Evolutionary conservation across 2,888 invertebrate species (phyloP).

Genomic region (Sphaeridia pumilis): DNA sequence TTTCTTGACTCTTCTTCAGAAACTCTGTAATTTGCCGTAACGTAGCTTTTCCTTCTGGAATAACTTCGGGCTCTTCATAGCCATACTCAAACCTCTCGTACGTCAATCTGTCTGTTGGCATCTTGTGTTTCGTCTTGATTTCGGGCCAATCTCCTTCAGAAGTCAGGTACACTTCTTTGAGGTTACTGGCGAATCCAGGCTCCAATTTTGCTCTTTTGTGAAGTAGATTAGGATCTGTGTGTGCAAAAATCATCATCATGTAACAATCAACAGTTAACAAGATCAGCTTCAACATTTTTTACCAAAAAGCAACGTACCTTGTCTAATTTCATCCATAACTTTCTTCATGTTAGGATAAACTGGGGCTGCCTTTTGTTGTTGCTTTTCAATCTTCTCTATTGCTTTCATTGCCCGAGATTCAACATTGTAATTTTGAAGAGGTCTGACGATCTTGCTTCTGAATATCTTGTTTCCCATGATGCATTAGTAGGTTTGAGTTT

Average conservation of each 20-base stretch:
- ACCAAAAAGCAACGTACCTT: too few relatives aligned
- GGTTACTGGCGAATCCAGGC: constrained; percentile 17
- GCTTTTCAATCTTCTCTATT: constrained; percentile 53
- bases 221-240: constrained; percentile 51
- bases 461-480: constrained; percentile 4
- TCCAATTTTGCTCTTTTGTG: constrained; percentile 17
- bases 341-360: constrained; percentile 49
- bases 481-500: not conserved
- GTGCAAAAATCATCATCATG: constrained; percentile 7
- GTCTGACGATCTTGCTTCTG: constrained; percentile 15
- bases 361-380: constrained; percentile 58
- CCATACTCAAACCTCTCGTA: constrained; percentile 53
- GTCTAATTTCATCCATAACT: constrained; percentile 52
- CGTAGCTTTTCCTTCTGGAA: constrained; percentile 53
- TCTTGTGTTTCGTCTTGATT: constrained; percentile 40
- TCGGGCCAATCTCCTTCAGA: constrained; percentile 40
- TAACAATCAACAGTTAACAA: too few relatives aligned
- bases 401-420: constrained; percentile 62
- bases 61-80: constrained; percentile 51
- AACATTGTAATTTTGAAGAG: constrained; percentile 55
- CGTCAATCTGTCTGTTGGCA: constrained; percentile 49
- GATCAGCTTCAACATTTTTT: too few relatives aligned
- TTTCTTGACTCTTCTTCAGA: constrained; percentile 51
- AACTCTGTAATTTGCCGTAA: constrained; percentile 54
- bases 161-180: constrained; percentile 37